A percentile compares a stretch with the other conserved stretches of the same genome.
Conservation (phyloP, 2,888 invertebrate genomes). For the Cataglyphis rosenhaueri region DNA sequence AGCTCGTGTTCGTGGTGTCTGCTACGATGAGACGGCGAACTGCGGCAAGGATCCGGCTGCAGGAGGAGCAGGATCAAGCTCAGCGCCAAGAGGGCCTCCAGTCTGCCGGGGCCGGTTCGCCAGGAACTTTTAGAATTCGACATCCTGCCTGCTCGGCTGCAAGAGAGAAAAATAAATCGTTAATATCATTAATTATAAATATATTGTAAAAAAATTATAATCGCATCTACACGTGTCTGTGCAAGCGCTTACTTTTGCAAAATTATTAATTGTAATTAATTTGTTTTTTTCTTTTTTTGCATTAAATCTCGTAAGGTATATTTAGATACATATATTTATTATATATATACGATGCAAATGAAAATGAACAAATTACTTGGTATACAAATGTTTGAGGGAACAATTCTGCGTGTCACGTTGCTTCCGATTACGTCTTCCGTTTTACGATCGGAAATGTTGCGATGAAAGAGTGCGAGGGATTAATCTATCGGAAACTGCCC, state of each 20-base stretch:
- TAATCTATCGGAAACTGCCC: conserved; percentile 9
- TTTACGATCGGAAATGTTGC: neutral
- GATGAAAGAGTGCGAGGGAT: conserved; percentile 3
- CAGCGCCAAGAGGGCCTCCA: conserved; percentile 78
- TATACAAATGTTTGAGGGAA: neutral
- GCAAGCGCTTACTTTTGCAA: neutral
- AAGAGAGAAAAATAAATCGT: neutral
- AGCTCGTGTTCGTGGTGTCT: conserved; percentile 77
- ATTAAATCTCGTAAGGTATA: neutral
- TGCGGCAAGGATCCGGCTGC: conserved; percentile 77
- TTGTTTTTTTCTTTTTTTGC: neutral
- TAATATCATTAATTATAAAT: neutral
- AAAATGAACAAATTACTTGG: conserved; percentile 6
- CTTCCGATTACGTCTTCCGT: neutral
- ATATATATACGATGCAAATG: neutral
- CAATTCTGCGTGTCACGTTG: neutral
- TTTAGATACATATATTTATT: neutral
- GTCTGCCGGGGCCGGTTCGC: conserved; percentile 67
- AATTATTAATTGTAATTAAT: neutral
- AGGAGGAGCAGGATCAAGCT: conserved; percentile 73
- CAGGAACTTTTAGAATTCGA: conserved; percentile 78
- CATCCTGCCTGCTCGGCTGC: conserved; percentile 75
- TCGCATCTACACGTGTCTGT: neutral
- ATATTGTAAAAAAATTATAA: too few relatives aligned
- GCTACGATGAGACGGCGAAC: conserved; percentile 82